Base-by-base conservation (phyloP, 1,140 invertebrate genomes). In the Wasmannia auropunctata region DNA sequence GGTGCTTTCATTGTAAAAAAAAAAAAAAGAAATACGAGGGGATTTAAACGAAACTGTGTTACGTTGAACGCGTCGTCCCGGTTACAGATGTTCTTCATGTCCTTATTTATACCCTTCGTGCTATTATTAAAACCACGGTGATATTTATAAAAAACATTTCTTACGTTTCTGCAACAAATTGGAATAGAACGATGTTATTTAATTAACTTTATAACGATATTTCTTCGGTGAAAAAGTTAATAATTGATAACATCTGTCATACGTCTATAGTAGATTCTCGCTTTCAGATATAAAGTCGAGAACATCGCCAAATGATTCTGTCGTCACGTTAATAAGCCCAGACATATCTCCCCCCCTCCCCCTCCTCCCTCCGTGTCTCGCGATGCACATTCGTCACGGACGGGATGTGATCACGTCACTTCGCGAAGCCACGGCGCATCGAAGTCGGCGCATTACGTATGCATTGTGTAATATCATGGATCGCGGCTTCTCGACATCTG, bases 391-490 rank as follows among this genome's bases (percentile, higher is more conserved):
- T 14, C 28, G 25, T 8, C n/a, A 22, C 11, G 51, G 34, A 72
- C 51, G 28, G n/a, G 54, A 83, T 83, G 43, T 74, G 67, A 51
- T 74, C 67, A 54, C 16, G 34, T 37, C 31, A 67, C 60, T 54
- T 67, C 31, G 75, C 65, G 60, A 43, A 76, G 56, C 62, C 43
- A n/a, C n/a, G n/a, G n/a, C n/a, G 3, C 65, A 70, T 28, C 43
- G 43, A 31, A 58, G 22, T 54, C n/a, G n/a, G n/a, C n/a, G 76
- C 76, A 79, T 79, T 79, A 79, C 60, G 60, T 79, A 65, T 79
- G 76, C 79, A 72, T 72, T 83, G 79, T 74, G 67, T 83, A 83
- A 83, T 83, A 83, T 83, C 79, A 72, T 72, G 65, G 65, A 72
- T 58, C 65, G 37, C 54, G 65, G 65, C 51, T 74, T 58, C 67